Percentiles rank a stretch among this genome's conserved stretches.
Conservation (phyloP, 2,113 vertebrate genomes). For the Corythornis cristatus region DNA sequence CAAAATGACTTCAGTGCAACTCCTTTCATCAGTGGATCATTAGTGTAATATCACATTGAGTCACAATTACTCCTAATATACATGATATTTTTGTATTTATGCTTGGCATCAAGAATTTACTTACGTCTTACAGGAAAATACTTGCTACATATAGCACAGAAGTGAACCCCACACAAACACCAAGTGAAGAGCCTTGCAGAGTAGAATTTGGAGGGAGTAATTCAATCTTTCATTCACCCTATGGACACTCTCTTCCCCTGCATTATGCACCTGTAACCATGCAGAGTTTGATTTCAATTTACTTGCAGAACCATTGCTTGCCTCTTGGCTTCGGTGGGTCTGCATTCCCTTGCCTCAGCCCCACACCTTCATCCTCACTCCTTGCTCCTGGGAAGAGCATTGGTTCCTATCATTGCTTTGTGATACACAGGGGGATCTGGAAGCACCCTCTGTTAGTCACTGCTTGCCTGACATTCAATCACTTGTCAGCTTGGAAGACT, state of each 20-base stretch:
- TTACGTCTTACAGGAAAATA: neutral
- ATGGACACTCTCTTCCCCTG: rapidly evolving
- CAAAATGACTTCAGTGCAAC: neutral
- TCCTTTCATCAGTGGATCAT: rapidly evolving
- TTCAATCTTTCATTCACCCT: neutral
- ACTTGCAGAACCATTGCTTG: neutral
- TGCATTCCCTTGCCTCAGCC: neutral
- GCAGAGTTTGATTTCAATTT: neutral
- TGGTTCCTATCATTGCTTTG: neutral
- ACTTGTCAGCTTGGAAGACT: neutral
- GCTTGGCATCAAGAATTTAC: neutral
- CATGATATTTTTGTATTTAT: neutral
- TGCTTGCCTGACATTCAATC: neutral
- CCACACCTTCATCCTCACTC: slow-evolving; percentile 3
- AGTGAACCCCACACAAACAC: neutral
- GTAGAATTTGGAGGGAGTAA: neutral
- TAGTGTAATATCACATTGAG: neutral
- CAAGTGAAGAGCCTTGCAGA: neutral
- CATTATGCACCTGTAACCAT: neutral
- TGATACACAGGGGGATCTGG: neutral
- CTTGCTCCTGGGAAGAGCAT: neutral
- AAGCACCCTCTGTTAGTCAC: slow-evolving; percentile 26
- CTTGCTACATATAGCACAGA: neutral
- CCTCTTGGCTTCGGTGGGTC: neutral
- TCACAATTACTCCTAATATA: neutral